Evolutionary conservation across 1,140 invertebrate species (phyloP).

Genomic region (Cotesia chilonis): DNA sequence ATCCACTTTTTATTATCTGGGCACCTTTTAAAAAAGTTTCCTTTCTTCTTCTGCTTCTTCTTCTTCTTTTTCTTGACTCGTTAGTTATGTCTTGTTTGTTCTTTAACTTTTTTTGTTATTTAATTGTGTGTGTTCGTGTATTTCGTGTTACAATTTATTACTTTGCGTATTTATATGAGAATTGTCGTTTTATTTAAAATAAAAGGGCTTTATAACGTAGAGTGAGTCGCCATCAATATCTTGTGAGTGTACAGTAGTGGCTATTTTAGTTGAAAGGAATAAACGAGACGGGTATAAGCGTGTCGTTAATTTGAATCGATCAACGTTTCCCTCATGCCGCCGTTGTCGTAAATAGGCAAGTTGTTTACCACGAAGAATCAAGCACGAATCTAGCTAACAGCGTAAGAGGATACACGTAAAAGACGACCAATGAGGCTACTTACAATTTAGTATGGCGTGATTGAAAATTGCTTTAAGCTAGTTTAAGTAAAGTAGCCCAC

Average conservation of each 20-base stretch:
- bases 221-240: conserved; percentile 4
- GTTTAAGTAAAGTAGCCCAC: neutral
- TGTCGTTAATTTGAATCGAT: conserved; percentile 49
- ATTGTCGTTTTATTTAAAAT: conserved; percentile 23
- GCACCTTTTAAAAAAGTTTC: neutral
- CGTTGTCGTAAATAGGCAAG: conserved; percentile 12
- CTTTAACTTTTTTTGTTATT: too few relatives aligned
- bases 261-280: conserved; percentile 4
- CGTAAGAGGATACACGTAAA: neutral
- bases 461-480: neutral
- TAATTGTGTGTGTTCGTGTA: too few relatives aligned
- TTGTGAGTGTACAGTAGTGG: conserved; percentile 6
- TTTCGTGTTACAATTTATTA: neutral
- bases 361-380: conserved; percentile 16
- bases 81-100: too few relatives aligned
- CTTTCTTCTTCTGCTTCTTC: neutral
- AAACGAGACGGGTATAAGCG: conserved; percentile 26
- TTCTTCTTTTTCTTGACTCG: too few relatives aligned
- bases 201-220: conserved; percentile 32
- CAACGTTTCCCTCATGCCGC: conserved; percentile 32
- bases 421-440: neutral
- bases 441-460: conserved; percentile 17
- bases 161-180: neutral
- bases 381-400: neutral
- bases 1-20: neutral